Base-by-base conservation (phyloP, 1,140 invertebrate species). In the Drosophila funebris region DNA sequence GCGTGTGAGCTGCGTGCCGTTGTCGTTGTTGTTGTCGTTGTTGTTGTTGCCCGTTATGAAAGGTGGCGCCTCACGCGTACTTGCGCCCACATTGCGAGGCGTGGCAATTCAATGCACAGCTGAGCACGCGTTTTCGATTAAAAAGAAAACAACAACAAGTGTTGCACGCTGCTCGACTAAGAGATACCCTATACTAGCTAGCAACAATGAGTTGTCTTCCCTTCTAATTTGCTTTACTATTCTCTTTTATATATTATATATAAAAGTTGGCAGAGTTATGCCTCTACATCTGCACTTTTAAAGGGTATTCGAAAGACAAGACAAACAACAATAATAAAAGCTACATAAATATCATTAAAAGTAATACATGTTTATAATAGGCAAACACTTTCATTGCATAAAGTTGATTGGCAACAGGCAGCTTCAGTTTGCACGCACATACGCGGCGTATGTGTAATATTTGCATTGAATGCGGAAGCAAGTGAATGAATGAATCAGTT, bases 51-150 rank as follows among this genome's bases (percentile, higher is more conserved):
- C 24, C 39, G 53, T 44, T 60, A 48, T 54, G 24, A 63, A 56
- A 37, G 43, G 46, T 68, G 70, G 70, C 70, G 70, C 64, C 64
- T 57, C 41, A 22, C 43, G 53, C 43, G 43, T 24, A 9, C 14
- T 2, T 14, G 13, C 27, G 48, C 48, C 27, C 48, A 27, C 27
- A 14, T 27, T 13, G 4, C n/a, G 7, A 31, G 43, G 31, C 44
- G 54, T 58, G 54, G 58, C 18, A 36, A 31, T 31, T 31, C 48
- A 33, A 14, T 13, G 44, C 52, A 16, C 53, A 48, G 18, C 29
- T 46, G 31, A 39, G 68, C 68, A 71, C 68, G 60, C 60, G 53
- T 71, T 56, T 71, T 71, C 43, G 68, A 71, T 71, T 46, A 61
- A 36, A 53, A 43, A 53, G 36, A 36, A 53, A 18, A 36, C 36